Base-by-base conservation (phyloP, 2,888 invertebrate genomes). In the Mesorhabditis sp. region DNA sequence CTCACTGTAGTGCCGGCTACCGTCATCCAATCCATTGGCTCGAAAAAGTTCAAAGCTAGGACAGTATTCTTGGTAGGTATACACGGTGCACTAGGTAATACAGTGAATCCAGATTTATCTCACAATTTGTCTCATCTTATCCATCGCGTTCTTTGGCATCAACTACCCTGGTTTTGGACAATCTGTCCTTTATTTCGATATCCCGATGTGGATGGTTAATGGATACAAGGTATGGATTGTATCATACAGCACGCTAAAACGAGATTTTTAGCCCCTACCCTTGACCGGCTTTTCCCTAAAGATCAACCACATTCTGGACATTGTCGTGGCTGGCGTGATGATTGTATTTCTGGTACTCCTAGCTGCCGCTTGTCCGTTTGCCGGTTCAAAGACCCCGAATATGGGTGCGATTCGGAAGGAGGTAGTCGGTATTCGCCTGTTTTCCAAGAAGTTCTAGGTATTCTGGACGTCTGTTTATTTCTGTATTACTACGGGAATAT, bases 131-230 rank as follows among this genome's bases (percentile, higher is more conserved):
- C 58, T 50, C 2, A 13, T n/a, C 58, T n/a, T 50, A 50, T 13
- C 58, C 2, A 10, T 50, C 2, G 10, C n/a, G 10, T 50, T 50
- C 58, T 50, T 50, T n/a, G 58, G 10, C n/a, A n/a, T n/a, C 7
- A 50, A 50, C n/a, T 50, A 50, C n/a, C 58, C 58, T 13, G 10
- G 10, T 2, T 50, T 50, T 50, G 10, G n/a, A 13, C 58, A 50
- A 50, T 50, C 58, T 10, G n/a, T 50, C 58, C 58, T 50, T 50
- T 50, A 50, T n/a, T 50, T 50, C 58, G 58, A 50, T 50, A 13
- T 50, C n/a, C 58, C 58, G 7, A 50, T 50, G 58, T 50, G 58
- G 58, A 50, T 50, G 58, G n/a, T 50, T n/a, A 50, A 50, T 50
- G 58, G 58, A n/a, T 50, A 13, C 58, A 50, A 13, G 1, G 58